These are phyloP conservation scores for Campylomormyrus tamandua DNA, from an alignment of 2,113 vertebrate genomes.

Conservation along the genomic window DNA sequence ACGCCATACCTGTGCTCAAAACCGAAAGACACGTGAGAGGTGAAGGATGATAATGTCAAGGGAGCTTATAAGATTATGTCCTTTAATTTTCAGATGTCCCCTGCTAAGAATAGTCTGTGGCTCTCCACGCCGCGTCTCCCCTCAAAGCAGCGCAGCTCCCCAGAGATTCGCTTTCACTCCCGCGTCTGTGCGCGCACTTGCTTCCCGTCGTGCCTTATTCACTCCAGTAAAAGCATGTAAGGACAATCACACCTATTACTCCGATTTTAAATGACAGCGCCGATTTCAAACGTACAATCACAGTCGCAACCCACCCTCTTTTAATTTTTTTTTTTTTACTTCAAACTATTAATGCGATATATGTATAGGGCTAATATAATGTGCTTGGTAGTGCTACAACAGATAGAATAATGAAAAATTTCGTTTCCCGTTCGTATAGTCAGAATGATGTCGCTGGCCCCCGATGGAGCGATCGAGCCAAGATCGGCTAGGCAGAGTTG, in stretches of 20 bases:
- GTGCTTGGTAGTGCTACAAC: neutral
- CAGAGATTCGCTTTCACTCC: conserved; percentile 10
- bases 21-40: conserved; percentile 26
- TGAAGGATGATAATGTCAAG: conserved; percentile 13
- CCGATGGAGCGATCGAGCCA: conserved; percentile 11
- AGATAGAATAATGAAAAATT: neutral
- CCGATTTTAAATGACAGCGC: neutral
- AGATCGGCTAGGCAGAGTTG: conserved; percentile 37
- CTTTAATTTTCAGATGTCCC: conserved; percentile 66
- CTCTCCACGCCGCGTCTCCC: conserved; percentile 17
- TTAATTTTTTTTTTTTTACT: neutral
- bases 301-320: neutral
- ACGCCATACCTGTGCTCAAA: neutral
- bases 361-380: neutral
- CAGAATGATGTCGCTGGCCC: neutral
- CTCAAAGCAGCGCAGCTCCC: conserved; percentile 16
- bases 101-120: conserved; percentile 57
- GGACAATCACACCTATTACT: neutral
- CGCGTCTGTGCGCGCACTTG: conserved; percentile 23
- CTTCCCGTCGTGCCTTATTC: conserved; percentile 6
- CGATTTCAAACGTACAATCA: neutral
- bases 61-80: conserved; percentile 46
- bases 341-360: neutral
- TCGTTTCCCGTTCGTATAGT: neutral
- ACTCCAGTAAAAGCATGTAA: conserved; percentile 6